These are phyloP conservation scores for Muscicapa adusta DNA, from an alignment of 2,113 vertebrate genomes.

Conservation along the genomic window DNA sequence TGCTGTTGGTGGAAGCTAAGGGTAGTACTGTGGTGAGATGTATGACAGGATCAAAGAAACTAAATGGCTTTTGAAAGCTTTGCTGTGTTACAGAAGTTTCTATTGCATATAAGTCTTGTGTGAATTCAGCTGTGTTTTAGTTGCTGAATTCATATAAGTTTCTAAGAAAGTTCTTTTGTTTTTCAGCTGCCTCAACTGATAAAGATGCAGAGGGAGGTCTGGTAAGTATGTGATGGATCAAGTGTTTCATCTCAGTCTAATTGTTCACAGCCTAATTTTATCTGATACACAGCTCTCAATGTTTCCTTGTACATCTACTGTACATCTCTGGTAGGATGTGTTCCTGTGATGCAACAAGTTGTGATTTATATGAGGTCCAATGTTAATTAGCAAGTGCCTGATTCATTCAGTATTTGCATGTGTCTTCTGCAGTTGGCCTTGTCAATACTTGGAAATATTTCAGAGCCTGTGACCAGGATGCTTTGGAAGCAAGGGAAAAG, in stretches of 20 bases:
- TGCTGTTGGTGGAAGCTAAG: background rate
- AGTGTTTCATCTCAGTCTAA: background rate
- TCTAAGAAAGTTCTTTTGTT: background rate
- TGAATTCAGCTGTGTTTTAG: background rate
- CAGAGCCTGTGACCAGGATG: background rate
- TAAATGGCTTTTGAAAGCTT: background rate
- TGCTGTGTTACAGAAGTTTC: background rate
- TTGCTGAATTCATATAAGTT: background rate
- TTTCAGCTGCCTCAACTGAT: background rate
- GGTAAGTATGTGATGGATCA: constrained; percentile 10
- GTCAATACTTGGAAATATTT: background rate
- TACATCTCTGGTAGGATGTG: background rate
- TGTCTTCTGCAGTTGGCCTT: background rate
- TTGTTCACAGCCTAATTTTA: background rate
- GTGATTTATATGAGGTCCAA: background rate
- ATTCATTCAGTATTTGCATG: background rate
- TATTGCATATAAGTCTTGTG: background rate
- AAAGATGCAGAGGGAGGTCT: background rate
- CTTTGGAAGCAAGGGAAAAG: background rate
- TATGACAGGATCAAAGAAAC: background rate
- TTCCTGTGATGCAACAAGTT: background rate
- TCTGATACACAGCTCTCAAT: background rate
- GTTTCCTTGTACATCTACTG: background rate
- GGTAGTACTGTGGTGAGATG: background rate
- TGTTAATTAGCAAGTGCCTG: background rate